Conservation (phyloP, 2,888 invertebrate species). For the Elegia similella region DNA sequence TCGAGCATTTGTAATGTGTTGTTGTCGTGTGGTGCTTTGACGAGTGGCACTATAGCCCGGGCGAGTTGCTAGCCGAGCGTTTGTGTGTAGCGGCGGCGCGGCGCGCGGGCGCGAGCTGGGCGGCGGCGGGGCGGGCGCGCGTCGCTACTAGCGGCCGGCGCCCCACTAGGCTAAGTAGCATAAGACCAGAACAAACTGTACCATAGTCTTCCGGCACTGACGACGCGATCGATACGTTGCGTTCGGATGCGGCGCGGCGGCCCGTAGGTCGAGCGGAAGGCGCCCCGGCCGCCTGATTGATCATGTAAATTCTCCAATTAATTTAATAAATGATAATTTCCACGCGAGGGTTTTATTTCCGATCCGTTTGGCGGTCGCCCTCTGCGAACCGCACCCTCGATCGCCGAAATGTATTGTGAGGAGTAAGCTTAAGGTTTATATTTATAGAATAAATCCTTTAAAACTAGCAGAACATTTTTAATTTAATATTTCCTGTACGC, state of each 20-base stretch:
- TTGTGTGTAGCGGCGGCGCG: conserved; percentile 59
- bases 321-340: conserved; percentile 53
- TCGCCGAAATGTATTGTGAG: conserved; percentile 16
- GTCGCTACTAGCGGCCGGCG: conserved; percentile 61
- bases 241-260: conserved; percentile 28
- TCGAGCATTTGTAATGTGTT: too few relatives aligned
- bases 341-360: conserved; percentile 56
- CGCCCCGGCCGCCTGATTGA: conserved; percentile 34
- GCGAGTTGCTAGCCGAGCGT: conserved; percentile 25
- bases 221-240: conserved; percentile 30
- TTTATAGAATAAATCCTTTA: conserved; percentile 57
- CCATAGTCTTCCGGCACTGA: conserved; percentile 30
- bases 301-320: conserved; percentile 52
- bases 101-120: conserved; percentile 49
- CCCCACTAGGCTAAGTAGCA: conserved; percentile 21
- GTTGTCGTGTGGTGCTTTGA: too few relatives aligned
- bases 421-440: conserved; percentile 50
- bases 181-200: conserved; percentile 34
- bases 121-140: conserved; percentile 62
- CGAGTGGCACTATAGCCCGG: conserved; percentile 30
- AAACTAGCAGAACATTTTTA: conserved; percentile 35
- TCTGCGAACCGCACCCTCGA: conserved; percentile 19
- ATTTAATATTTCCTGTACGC: conserved; percentile 40
- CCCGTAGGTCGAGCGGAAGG: conserved; percentile 29
- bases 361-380: conserved; percentile 28